phyloP scores from a whole-genome alignment of 2,797 vertebrate species.

The Spinus olivaceus region DNA sequence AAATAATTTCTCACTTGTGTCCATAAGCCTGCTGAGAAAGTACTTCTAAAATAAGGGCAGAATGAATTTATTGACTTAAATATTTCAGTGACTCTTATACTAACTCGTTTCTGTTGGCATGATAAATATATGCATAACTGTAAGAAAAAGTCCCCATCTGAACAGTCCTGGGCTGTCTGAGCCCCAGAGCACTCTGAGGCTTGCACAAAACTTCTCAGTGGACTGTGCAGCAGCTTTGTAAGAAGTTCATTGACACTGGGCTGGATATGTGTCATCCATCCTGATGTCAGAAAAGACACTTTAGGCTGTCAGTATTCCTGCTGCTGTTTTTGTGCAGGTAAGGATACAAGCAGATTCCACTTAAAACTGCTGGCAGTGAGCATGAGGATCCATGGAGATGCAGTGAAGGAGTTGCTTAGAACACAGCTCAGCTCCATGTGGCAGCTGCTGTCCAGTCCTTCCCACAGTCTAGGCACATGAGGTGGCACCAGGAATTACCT shows the following conservation, averaged over 20 bases:
- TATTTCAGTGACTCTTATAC: neutral
- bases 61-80: neutral
- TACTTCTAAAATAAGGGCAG: neutral
- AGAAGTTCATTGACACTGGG: neutral
- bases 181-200: neutral
- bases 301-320: neutral
- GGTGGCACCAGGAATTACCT: neutral
- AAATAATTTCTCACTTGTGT: neutral
- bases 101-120: neutral
- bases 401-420: neutral
- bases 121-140: neutral
- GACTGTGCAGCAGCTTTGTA: neutral
- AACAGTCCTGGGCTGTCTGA: neutral
- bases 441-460: neutral
- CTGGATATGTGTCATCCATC: neutral
- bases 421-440: fast-evolving
- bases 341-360: neutral
- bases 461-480: fast-evolving
- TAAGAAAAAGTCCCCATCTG: neutral
- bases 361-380: neutral
- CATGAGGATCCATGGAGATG: fast-evolving
- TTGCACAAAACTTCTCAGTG: neutral
- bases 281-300: neutral
- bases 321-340: neutral
- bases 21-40: neutral